Evolutionary conservation across 2,113 vertebrate genomes (phyloP).

Genomic region (Coregonus clupeaformis): DNA sequence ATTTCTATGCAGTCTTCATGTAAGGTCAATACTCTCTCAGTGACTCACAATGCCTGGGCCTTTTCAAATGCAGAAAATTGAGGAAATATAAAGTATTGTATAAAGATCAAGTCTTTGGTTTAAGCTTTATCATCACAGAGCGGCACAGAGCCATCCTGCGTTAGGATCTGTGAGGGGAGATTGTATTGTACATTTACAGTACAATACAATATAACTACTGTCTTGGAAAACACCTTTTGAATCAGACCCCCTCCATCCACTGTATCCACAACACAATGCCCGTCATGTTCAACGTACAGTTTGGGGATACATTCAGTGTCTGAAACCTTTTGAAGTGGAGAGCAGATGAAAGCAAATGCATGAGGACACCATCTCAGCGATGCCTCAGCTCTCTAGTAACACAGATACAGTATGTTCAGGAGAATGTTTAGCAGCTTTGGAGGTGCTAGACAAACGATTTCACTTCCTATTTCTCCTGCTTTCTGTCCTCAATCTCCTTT

Average conservation of each 20-base stretch:
- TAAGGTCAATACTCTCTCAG: too few relatives aligned
- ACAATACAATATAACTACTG: background rate
- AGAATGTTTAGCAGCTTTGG: background rate
- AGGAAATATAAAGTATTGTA: too few relatives aligned
- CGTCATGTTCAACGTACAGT: background rate
- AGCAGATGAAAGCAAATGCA: background rate
- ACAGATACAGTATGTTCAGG: background rate
- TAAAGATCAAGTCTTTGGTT: slow-evolving; percentile 5
- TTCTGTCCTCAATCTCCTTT: background rate
- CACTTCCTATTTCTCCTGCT: background rate
- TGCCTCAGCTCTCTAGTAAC: background rate
- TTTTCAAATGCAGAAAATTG: too few relatives aligned
- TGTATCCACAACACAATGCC: background rate
- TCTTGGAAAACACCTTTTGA: background rate
- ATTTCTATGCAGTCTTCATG: too few relatives aligned
- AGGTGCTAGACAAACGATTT: too few relatives aligned
- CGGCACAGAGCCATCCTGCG: slow-evolving; percentile 34
- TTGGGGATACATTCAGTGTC: background rate
- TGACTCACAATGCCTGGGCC: too few relatives aligned
- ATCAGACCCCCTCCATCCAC: background rate
- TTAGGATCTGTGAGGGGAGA: slow-evolving; percentile 44
- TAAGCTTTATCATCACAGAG: slow-evolving; percentile 37
- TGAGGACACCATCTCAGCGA: background rate
- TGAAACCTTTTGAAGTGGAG: background rate
- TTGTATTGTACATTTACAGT: slow-evolving; percentile 3